phyloP scores from a whole-genome alignment of 2,113 vertebrate species.

The Eudyptes chrysolophus region DNA sequence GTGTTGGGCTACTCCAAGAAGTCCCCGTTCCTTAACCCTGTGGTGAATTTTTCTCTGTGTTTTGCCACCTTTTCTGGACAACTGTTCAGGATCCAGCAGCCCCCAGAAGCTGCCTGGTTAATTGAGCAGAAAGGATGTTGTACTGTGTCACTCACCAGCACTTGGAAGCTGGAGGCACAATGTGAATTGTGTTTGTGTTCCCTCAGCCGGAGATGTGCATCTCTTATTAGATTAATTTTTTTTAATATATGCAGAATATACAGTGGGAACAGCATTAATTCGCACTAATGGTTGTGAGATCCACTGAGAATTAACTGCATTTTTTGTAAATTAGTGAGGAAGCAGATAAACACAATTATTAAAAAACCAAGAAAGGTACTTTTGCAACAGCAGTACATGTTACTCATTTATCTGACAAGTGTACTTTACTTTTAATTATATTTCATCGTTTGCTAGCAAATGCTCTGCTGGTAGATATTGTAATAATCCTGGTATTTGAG shows the following conservation, averaged over 20 bases:
- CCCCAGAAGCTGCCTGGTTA: neutral
- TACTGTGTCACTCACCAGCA: neutral
- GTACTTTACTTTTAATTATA: slow-evolving; percentile 63
- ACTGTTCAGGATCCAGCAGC: neutral
- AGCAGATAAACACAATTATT: slow-evolving; percentile 65
- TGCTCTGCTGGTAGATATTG: neutral
- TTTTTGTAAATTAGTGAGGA: slow-evolving; percentile 67
- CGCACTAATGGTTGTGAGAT: slow-evolving; percentile 54
- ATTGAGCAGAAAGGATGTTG: slow-evolving; percentile 15
- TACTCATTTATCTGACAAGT: slow-evolving; percentile 46
- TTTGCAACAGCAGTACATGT: slow-evolving; percentile 8
- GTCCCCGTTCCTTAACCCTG: accelerated
- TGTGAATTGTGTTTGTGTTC: slow-evolving; percentile 25
- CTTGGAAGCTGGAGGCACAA: neutral
- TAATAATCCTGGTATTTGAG: neutral
- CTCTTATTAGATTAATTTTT: slow-evolving; percentile 62
- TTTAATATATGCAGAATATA: slow-evolving; percentile 64
- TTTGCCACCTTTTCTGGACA: neutral
- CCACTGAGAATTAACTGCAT: slow-evolving; percentile 58
- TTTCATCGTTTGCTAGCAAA: neutral
- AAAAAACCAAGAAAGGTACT: slow-evolving; percentile 23
- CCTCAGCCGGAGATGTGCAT: slow-evolving; percentile 35
- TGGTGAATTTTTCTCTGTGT: accelerated
- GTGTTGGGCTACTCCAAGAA: neutral
- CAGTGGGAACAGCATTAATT: slow-evolving; percentile 63